Percentiles rank a stretch among this genome's conserved stretches.
Conservation (phyloP, 1,140 invertebrate genomes). For the Laodelphax striatellus region DNA sequence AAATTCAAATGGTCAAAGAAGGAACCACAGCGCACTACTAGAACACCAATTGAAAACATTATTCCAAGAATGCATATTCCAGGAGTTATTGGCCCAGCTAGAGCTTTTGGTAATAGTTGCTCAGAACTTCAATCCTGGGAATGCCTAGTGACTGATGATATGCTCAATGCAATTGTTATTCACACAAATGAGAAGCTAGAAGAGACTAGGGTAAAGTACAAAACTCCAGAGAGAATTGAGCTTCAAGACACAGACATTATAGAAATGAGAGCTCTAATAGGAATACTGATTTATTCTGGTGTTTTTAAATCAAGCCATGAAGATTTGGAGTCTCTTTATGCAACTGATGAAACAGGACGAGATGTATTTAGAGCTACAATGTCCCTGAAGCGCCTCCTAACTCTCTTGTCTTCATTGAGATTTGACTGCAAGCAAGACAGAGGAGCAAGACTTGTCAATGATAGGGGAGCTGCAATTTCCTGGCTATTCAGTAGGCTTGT, state of each 20-base stretch:
- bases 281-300: slow-evolving; percentile 19
- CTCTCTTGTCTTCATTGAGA: slow-evolving; percentile 21
- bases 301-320: slow-evolving; percentile 24
- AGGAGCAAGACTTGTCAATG: neutral
- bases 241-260: slow-evolving; percentile 15
- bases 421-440: slow-evolving; percentile 23
- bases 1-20: neutral
- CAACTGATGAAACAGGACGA: slow-evolving; percentile 23
- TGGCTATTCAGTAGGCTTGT: slow-evolving; percentile 28
- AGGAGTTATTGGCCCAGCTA: neutral
- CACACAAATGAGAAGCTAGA: slow-evolving; percentile 35
- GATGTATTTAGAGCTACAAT: slow-evolving; percentile 24
- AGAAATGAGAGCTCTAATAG: slow-evolving; percentile 24
- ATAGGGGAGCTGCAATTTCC: slow-evolving; percentile 5
- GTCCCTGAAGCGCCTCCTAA: slow-evolving; percentile 20
- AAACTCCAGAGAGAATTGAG: neutral
- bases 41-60: neutral
- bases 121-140: slow-evolving; percentile 31
- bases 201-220: slow-evolving; percentile 10
- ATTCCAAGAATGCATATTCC: too few relatives aligned
- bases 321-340: slow-evolving; percentile 19
- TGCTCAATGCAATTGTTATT: slow-evolving; percentile 34
- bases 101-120: neutral
- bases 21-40: neutral
- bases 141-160: slow-evolving; percentile 34